These are phyloP conservation scores for Dendroctonus ponderosae DNA, from an alignment of 1,140 invertebrate species.

Conservation along the genomic window DNA sequence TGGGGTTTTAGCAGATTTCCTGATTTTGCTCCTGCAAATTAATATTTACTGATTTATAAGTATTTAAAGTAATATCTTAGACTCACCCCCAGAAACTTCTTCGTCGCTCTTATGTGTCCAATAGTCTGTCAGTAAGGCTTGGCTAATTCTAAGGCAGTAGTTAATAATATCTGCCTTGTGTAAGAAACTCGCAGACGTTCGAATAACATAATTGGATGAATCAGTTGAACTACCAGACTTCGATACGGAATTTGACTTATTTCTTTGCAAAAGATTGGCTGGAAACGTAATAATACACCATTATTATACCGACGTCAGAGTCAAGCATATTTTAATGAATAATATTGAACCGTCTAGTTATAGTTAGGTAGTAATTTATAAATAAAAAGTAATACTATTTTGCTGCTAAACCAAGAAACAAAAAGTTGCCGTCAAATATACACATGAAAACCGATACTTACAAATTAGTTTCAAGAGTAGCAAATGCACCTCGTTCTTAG, in stretches of 20 bases:
- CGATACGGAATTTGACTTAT: constrained; percentile 47
- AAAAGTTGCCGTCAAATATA: constrained; percentile 53
- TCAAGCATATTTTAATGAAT: background rate
- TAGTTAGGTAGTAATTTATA: no score
- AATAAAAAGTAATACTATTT: background rate
- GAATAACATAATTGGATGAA: constrained; percentile 68
- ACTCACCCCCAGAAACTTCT: constrained; percentile 35
- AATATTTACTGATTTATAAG: background rate
- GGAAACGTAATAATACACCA: constrained; percentile 3
- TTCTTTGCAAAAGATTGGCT: constrained; percentile 36
- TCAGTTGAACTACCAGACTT: constrained; percentile 59
- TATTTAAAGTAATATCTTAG: background rate
- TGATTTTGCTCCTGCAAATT: constrained; percentile 52
- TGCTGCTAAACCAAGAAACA: constrained; percentile 21
- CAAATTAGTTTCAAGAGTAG: constrained; percentile 81
- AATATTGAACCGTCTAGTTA: no score
- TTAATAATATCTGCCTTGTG: constrained; percentile 76
- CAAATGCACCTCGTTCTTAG: constrained; percentile 78
- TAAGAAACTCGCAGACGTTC: constrained; percentile 74
- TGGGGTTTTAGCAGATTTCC: constrained; percentile 77
- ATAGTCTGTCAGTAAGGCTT: constrained; percentile 82
- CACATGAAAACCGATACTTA: constrained; percentile 72
- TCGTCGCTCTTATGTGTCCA: constrained; percentile 52
- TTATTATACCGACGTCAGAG: background rate
- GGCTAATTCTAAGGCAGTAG: constrained; percentile 79